Evolutionary conservation across 1,140 invertebrate genomes (phyloP), one percentile per base, ranked within the genome.

Genomic region (Drosophila bifasciata): DNA sequence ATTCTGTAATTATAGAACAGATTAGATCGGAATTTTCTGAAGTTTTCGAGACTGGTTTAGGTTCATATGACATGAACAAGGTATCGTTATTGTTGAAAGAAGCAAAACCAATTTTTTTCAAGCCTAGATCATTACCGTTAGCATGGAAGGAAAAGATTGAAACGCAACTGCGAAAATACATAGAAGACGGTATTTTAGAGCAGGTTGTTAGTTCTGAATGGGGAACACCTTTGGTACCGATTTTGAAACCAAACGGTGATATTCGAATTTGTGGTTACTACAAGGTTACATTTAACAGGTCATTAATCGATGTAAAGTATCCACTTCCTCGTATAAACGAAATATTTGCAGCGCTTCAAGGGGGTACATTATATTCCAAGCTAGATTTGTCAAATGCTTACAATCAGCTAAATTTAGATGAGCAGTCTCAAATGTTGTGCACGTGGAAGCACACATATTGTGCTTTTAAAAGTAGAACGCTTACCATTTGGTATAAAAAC

Each of bases 221-320:
- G 90, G 90, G 83, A n/a, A 75, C 92, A 16, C 92, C 92, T 1
- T 78, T 92, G 13, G 83, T 92, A 2, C 75, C 80, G 4, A 81
- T 91, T 0, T 72, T 66, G 16, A 92, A 92, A 62, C 61, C 83
- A 3, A 80, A 93, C 68, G 91, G 91, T 8, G 74, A 83, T 28
- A 72, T 91, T 25, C 57, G 93, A 23, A 89, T 93, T 28, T 92
- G 92, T 70, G 90, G 79, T 2, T 92, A 93, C 77, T 93, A 92
- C 75, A 92, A 46, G n/a, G 43, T 62, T 7, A 92, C 92, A 4
- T 49, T 93, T 5, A 92, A 93, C 62, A 84, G 70, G 50, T 66
- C 59, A 15, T 48, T 92, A 23, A 61, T 84, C 43, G 79, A 91
- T n/a, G n/a, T n/a, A n/a, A n/a, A n/a, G n/a, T n/a, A n/a, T n/a